Evolutionary conservation across 2,888 invertebrate genomes (phyloP), one percentile per base, ranked within the genome.

Genomic region (Xylophagus ater): DNA sequence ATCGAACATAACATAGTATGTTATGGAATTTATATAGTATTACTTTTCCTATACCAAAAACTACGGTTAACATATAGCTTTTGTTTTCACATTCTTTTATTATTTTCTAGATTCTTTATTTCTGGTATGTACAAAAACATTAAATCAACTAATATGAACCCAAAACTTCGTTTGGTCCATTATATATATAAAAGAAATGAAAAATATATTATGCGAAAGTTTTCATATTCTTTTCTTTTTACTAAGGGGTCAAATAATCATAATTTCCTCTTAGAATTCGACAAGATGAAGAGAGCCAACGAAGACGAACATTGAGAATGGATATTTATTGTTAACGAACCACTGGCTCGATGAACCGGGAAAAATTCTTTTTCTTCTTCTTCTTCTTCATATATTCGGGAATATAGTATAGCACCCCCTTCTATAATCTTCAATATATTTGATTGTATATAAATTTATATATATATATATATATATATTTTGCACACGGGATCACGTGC

Each of bases 81-180:
- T 26, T 15, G 17, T n/a, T 30, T 30, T 13, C 7, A 13, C 55
- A 48, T 52, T 46, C n/a, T n/a, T n/a, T n/a, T n/a, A n/a, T n/a
- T n/a, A n/a, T n/a, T n/a, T n/a, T n/a, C n/a, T n/a, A n/a, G n/a
- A n/a, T n/a, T n/a, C n/a, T n/a, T n/a, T n/a, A n/a, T n/a, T n/a
- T n/a, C n/a, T n/a, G 53, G 56, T 55, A 60, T 59, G 58, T 58
- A 57, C 59, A 57, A 55, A n/a, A 56, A 58, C 60, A 59, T 60
- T 60, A 58, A 59, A 57, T 55, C 54, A 51, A 53, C 55, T 57
- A 60, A 56, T 60, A 59, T 59, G 60, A 59, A 60, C 60, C 55
- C 56, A 57, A 41, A 39, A 26, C 25, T 25, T 33, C 26, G 28
- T 38, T 33, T 15, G 32, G 38, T 10, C 23, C 34, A 34, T 35